Percentiles rank a stretch among this genome's conserved stretches.
phyloP scores from a whole-genome alignment of 1,140 invertebrate species.

The Sycophaga agraensis region DNA sequence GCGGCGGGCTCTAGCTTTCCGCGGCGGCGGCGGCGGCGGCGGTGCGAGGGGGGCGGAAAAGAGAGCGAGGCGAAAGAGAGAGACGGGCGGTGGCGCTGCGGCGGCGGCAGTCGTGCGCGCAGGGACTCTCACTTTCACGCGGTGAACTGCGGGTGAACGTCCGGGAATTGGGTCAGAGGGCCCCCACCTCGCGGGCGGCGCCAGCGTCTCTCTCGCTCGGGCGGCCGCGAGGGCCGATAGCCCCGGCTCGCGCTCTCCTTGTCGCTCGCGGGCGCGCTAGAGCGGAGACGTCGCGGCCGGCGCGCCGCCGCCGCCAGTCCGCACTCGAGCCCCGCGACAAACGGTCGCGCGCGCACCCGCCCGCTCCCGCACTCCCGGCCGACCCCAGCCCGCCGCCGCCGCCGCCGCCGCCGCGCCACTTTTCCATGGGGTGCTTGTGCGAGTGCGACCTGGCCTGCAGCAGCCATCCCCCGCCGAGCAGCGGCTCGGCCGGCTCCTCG shows the following conservation, averaged over 20 bases:
- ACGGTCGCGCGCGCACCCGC: constrained; percentile 46
- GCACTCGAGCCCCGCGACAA: constrained; percentile 53
- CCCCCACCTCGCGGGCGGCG: constrained; percentile 52
- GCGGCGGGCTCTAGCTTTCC: too few relatives aligned
- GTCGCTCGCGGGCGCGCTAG: not conserved
- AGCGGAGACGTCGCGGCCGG: constrained; percentile 29
- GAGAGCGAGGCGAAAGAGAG: constrained; percentile 24
- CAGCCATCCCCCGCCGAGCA: not conserved
- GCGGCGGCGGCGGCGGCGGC: too few relatives aligned
- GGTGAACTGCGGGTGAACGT: constrained; percentile 60
- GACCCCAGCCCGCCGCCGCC: not conserved
- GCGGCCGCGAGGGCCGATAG: not conserved
- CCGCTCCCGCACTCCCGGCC: constrained; percentile 27
- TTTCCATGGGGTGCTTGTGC: constrained; percentile 57
- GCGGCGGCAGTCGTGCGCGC: constrained; percentile 34
- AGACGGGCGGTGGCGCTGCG: constrained; percentile 36
- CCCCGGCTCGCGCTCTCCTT: constrained; percentile 3
- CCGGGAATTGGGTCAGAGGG: constrained; percentile 60
- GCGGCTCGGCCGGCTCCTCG: not conserved
- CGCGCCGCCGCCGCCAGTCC: constrained; percentile 43
- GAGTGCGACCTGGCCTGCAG: constrained; percentile 33
- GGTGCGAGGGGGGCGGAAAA: constrained; percentile 35
- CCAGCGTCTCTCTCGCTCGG: constrained; percentile 44
- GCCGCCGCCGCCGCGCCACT: not conserved
- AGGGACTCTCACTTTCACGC: constrained; percentile 60